Conservation (phyloP, 1,140 invertebrate species). For the Megathymus violae region DNA sequence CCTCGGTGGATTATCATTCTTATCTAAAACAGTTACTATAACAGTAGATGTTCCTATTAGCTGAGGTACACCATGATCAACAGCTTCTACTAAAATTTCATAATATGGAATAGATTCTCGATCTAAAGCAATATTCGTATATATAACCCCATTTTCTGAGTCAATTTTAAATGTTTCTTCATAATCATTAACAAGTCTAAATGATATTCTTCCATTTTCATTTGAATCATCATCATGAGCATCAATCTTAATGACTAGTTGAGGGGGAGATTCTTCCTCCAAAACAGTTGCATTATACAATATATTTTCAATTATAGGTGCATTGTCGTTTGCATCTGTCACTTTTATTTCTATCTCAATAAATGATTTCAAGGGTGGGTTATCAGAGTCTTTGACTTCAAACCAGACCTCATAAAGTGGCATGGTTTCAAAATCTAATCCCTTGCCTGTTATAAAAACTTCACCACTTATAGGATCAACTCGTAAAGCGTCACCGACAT, state of each 20-base stretch:
- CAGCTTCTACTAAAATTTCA: slow-evolving; percentile 92
- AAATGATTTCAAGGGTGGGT: slow-evolving; percentile 90
- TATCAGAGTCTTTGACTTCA: slow-evolving; percentile 93
- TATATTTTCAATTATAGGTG: slow-evolving; percentile 90
- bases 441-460: slow-evolving; percentile 89
- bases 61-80: slow-evolving; percentile 93
- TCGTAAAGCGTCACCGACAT: slow-evolving; percentile 92
- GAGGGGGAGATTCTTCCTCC: slow-evolving; percentile 94
- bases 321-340: slow-evolving; percentile 96
- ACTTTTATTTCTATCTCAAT: slow-evolving; percentile 92
- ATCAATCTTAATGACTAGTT: slow-evolving; percentile 89
- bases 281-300: slow-evolving; percentile 93
- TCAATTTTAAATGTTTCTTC: slow-evolving; percentile 93
- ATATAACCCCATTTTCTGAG: slow-evolving; percentile 92
- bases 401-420: slow-evolving; percentile 96
- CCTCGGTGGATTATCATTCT: slow-evolving; percentile 97
- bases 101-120: slow-evolving; percentile 94
- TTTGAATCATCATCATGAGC: slow-evolving; percentile 95
- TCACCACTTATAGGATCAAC: slow-evolving; percentile 92
- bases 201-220: slow-evolving; percentile 93
- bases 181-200: slow-evolving; percentile 90
- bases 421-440: slow-evolving; percentile 95
- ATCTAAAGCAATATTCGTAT: slow-evolving; percentile 93
- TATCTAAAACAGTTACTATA: slow-evolving; percentile 92
- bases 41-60: slow-evolving; percentile 94